phyloP scores from a whole-genome alignment of 1,140 invertebrate species.

The Sycophila sp. region DNA sequence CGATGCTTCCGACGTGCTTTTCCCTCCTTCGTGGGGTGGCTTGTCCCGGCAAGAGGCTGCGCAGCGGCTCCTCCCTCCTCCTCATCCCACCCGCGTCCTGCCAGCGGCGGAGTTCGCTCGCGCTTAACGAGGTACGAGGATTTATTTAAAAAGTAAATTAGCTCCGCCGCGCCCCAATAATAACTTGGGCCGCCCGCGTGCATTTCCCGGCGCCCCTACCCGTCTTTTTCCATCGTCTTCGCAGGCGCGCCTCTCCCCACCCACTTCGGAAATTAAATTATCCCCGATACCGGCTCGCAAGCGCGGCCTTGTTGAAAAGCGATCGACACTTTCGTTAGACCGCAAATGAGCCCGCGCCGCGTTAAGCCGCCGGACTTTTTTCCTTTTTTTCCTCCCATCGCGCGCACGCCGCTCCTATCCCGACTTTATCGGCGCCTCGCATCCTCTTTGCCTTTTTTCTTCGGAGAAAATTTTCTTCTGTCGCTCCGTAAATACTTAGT shows the following conservation, averaged over 20 bases:
- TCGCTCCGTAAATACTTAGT: too few relatives aligned
- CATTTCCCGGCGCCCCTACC: constrained; percentile 26
- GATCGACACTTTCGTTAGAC: constrained; percentile 4
- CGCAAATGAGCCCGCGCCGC: background rate
- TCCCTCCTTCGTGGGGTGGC: background rate
- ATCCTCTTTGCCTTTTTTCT: too few relatives aligned
- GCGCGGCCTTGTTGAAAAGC: background rate
- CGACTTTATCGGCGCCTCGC: background rate
- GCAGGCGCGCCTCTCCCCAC: background rate
- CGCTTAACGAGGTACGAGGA: constrained; percentile 45
- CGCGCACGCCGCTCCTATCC: background rate
- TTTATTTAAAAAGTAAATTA: constrained; percentile 52
- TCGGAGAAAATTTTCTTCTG: too few relatives aligned
- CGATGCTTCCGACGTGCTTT: too few relatives aligned
- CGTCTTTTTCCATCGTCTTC: constrained; percentile 6
- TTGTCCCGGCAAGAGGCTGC: background rate
- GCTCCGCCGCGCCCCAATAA: constrained; percentile 44
- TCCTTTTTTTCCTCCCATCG: background rate
- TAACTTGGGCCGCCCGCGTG: constrained; percentile 34
- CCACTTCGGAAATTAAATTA: constrained; percentile 42
- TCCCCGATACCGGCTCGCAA: constrained; percentile 24
- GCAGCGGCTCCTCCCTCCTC: too few relatives aligned
- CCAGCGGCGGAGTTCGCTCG: too few relatives aligned
- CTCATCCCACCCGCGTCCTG: too few relatives aligned
- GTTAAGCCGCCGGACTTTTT: background rate